These are phyloP conservation scores for Brachionus rotundiformis DNA, from an alignment of 1,140 invertebrate species.

Conservation along the genomic window DNA sequence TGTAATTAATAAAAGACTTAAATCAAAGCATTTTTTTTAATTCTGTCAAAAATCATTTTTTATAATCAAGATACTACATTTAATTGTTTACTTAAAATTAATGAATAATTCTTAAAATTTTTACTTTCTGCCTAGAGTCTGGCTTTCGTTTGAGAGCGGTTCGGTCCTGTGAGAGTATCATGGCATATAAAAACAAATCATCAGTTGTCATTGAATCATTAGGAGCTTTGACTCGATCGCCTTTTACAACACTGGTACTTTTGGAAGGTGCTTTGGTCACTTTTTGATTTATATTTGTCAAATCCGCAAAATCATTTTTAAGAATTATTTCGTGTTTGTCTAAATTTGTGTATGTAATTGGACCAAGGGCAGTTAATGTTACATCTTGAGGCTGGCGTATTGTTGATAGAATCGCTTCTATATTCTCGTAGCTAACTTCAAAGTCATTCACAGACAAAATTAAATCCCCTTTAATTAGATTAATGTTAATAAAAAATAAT, in stretches of 20 bases:
- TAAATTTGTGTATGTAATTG: slow-evolving; percentile 31
- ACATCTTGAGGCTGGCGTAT: neutral
- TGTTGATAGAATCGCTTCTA: neutral
- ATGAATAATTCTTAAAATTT: too few species aligned
- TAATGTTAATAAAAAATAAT: neutral
- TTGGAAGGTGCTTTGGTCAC: neutral
- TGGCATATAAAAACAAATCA: slow-evolving; percentile 30
- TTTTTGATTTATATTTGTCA: neutral
- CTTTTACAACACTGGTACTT: neutral
- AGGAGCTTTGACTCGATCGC: neutral
- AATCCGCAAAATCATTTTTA: neutral
- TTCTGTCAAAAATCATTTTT: too few species aligned
- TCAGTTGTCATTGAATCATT: neutral
- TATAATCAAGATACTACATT: too few species aligned
- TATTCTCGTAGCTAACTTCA: slow-evolving; percentile 13
- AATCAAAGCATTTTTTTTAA: too few species aligned
- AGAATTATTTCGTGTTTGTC: neutral
- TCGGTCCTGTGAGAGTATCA: slow-evolving; percentile 30
- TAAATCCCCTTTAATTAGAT: neutral
- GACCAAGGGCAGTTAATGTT: neutral
- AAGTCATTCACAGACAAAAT: slow-evolving; percentile 14
- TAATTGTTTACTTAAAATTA: too few species aligned
- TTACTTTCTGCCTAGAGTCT: neutral
- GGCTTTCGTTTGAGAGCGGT: neutral
- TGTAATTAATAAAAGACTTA: too few species aligned